These are phyloP conservation scores for Brachionus rubens DNA, from an alignment of 1,140 invertebrate species.

Conservation along the genomic window DNA sequence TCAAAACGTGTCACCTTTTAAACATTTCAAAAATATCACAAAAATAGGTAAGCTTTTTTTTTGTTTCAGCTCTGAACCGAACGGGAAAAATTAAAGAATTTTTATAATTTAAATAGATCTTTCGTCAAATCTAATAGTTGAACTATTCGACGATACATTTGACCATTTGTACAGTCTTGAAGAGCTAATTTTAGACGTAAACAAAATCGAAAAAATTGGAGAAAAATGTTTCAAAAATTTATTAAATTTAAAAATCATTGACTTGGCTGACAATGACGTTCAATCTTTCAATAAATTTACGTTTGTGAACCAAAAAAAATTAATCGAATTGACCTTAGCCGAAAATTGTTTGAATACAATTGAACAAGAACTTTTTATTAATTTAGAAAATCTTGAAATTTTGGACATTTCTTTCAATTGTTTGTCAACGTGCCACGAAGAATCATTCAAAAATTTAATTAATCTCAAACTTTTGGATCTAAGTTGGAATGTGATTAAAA, in stretches of 20 bases:
- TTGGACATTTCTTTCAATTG: not conserved
- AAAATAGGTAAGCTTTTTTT: too few species aligned
- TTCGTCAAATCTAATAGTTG: too few species aligned
- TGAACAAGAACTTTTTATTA: not conserved
- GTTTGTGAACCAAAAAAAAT: not conserved
- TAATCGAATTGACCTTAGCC: not conserved
- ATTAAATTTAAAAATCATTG: not conserved
- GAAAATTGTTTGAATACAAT: not conserved
- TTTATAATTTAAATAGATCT: too few species aligned
- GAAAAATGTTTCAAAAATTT: too few species aligned
- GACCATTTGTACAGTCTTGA: too few species aligned
- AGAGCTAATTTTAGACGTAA: too few species aligned
- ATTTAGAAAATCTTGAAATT: not conserved
- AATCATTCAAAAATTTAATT: not conserved
- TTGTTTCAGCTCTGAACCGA: too few species aligned
- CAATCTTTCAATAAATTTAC: not conserved
- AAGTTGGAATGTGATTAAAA: not conserved
- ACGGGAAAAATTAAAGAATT: too few species aligned
- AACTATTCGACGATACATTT: too few species aligned
- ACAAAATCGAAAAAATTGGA: too few species aligned
- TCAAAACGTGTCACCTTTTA: too few species aligned
- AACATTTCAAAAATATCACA: too few species aligned
- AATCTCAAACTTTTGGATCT: conserved; percentile 4
- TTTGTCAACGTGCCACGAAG: not conserved
- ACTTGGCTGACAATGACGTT: not conserved